Conservation (phyloP, 2,113 vertebrate species). For the Tragelaphus strepsiceros region DNA sequence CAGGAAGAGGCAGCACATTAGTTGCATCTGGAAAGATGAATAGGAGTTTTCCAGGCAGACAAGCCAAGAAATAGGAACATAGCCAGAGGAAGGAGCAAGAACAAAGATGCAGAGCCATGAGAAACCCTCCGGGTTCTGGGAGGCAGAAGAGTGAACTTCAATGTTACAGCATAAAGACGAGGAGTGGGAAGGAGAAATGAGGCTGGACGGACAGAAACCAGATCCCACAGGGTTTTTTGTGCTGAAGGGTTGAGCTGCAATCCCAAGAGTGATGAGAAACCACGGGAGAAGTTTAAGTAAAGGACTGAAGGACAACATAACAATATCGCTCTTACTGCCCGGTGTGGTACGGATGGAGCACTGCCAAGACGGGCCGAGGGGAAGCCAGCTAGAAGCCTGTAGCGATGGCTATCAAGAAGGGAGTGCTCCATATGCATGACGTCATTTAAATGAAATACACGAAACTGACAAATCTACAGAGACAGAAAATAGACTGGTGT, state of each 20-base stretch:
- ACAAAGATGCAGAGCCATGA: neutral
- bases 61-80: neutral
- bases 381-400: neutral
- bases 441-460: neutral
- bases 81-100: neutral
- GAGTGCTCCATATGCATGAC: neutral
- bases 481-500: neutral
- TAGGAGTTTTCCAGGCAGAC: neutral
- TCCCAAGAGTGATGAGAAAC: neutral
- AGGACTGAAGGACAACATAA: neutral
- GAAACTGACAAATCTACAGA: neutral
- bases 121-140: neutral
- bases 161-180: neutral
- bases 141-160: neutral
- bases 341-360: neutral
- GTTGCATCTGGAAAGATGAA: neutral
- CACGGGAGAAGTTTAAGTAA: constrained; percentile 7
- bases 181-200: neutral
- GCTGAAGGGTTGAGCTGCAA: neutral
- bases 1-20: neutral
- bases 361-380: neutral
- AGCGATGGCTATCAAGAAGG: neutral
- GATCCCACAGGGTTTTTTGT: neutral
- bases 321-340: neutral
- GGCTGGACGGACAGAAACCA: neutral